These are phyloP conservation scores for Aptenodytes forsteri DNA, from an alignment of 2,113 vertebrate genomes.

Conservation along the genomic window DNA sequence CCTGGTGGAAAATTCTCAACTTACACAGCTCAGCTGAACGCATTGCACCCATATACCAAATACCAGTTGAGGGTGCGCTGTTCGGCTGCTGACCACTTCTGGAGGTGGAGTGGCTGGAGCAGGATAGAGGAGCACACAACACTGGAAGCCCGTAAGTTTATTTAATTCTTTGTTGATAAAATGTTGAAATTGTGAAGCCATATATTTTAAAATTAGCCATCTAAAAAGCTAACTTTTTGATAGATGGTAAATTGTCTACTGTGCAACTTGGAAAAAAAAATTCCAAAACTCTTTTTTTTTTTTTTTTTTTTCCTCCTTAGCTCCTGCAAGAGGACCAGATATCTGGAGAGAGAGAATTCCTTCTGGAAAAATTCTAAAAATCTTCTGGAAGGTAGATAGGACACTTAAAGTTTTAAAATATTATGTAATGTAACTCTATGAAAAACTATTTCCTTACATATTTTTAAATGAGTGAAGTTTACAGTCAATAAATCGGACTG, in stretches of 20 bases:
- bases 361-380: conserved; percentile 68
- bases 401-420: neutral
- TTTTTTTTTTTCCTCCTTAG: conserved; percentile 26
- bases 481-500: neutral
- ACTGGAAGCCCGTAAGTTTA: conserved; percentile 71
- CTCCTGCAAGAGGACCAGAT: conserved; percentile 74
- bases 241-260: neutral
- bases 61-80: conserved; percentile 76
- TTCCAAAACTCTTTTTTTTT: too few species aligned
- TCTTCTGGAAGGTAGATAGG: conserved; percentile 81
- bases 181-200: neutral
- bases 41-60: conserved; percentile 62
- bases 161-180: neutral
- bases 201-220: neutral
- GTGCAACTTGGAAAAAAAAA: neutral
- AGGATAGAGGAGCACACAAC: conserved; percentile 49
- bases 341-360: conserved; percentile 77
- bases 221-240: neutral
- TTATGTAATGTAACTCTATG: neutral
- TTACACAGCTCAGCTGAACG: conserved; percentile 50
- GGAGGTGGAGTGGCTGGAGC: conserved; percentile 82
- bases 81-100: conserved; percentile 65
- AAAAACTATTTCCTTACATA: neutral
- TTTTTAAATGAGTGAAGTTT: neutral
- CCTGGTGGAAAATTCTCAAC: conserved; percentile 52